A percentile compares a stretch with the other conserved stretches of the same genome.
Evolutionary conservation across 1,140 invertebrate genomes (phyloP).

Genomic region (Diorhabda carinulata): DNA sequence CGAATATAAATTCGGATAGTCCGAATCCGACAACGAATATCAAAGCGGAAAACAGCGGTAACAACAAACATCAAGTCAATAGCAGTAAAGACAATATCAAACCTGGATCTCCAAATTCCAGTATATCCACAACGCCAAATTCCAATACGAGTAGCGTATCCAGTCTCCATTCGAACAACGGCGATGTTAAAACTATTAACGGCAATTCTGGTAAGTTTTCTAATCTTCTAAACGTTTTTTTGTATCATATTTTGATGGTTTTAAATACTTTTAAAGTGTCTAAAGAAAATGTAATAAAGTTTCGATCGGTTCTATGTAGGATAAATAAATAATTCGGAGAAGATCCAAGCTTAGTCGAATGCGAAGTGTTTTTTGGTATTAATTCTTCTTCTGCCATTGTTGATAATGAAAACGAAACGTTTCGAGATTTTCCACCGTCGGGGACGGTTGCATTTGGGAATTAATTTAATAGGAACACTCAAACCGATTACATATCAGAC

Average conservation of each 20-base stretch:
- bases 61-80: slow-evolving; percentile 30
- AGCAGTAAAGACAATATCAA: slow-evolving; percentile 45
- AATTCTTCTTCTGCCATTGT: no score
- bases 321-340: no score
- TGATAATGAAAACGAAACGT: no score
- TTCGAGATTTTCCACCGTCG: background rate
- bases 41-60: slow-evolving; percentile 41
- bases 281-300: no score
- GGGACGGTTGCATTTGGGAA: background rate
- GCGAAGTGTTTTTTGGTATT: no score
- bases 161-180: slow-evolving; percentile 47
- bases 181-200: slow-evolving; percentile 50
- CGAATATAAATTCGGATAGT: slow-evolving; percentile 38
- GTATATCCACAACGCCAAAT: slow-evolving; percentile 49
- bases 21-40: slow-evolving; percentile 37
- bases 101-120: slow-evolving; percentile 49
- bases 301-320: no score
- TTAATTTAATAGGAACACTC: slow-evolving; percentile 1
- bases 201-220: slow-evolving; percentile 40
- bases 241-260: no score
- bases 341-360: no score
- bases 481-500: slow-evolving; percentile 6
- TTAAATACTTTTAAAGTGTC: no score
- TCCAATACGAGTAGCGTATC: slow-evolving; percentile 47
- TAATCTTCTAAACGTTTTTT: no score